These are phyloP conservation scores for Platycheirus rosarum DNA, from an alignment of 2,888 invertebrate genomes.

Conservation along the genomic window DNA sequence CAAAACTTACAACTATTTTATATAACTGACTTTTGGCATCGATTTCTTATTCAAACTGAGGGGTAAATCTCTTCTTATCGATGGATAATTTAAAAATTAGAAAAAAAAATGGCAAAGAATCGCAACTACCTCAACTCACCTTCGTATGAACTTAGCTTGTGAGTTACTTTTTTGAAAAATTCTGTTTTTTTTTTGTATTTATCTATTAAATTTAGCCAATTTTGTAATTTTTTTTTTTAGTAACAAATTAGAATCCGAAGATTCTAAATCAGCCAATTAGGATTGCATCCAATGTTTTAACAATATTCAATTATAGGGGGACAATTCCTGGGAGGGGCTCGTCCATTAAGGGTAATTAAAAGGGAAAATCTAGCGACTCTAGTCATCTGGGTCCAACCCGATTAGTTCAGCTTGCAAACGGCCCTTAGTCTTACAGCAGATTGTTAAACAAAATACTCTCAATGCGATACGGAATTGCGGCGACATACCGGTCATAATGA, in stretches of 20 bases:
- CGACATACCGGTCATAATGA: conserved; percentile 94
- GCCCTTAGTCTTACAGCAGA: conserved; percentile 93
- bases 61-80: conserved; percentile 54
- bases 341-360: conserved; percentile 74
- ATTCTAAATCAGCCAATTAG: conserved; percentile 58
- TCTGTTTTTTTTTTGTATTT: conserved; percentile 31
- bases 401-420: conserved; percentile 92
- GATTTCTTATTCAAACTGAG: conserved; percentile 62
- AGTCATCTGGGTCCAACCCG: conserved; percentile 94
- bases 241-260: conserved; percentile 48
- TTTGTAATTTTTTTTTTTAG: conserved; percentile 40
- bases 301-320: conserved; percentile 11
- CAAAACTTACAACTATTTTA: conserved; percentile 62
- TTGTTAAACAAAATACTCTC: conserved; percentile 92
- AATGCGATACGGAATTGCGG: conserved; percentile 96
- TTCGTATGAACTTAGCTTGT: conserved; percentile 72
- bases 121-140: conserved; percentile 70
- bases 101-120: conserved; percentile 38
- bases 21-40: conserved; percentile 65
- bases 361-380: conserved; percentile 83
- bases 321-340: conserved; percentile 50
- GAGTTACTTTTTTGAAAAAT: conserved; percentile 43
- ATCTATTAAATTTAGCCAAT: conserved; percentile 33
- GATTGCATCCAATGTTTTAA: conserved; percentile 36
- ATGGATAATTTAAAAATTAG: conserved; percentile 44